phyloP scores from a whole-genome alignment of 64 coral and sea anemone genomes.

The Orbicella faveolata region DNA sequence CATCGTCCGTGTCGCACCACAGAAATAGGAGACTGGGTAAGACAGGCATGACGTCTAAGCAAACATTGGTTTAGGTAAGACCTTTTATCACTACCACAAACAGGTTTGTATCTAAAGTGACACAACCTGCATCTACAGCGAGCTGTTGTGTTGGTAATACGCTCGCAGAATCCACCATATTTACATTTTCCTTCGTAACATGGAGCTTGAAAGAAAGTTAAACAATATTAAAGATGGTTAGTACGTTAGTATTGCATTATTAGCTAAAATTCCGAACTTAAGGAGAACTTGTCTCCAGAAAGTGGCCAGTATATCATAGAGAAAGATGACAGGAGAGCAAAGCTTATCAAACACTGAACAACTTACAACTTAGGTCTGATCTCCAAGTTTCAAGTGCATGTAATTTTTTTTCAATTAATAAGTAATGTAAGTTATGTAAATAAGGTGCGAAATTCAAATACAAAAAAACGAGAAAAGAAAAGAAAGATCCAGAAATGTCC shows the following conservation, averaged over 20 bases:
- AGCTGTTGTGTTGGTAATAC: conserved; percentile 9
- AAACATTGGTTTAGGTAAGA: conserved; percentile 33
- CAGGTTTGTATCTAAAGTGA: conserved; percentile 49
- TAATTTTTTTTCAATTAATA: too few relatives aligned
- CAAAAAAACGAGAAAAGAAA: too few relatives aligned
- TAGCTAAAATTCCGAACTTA: neutral
- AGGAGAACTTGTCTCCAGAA: neutral
- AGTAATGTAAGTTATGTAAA: too few relatives aligned
- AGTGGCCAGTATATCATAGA: neutral
- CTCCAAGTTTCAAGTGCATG: too few relatives aligned
- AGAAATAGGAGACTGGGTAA: conserved; percentile 7
- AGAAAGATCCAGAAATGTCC: too few relatives aligned
- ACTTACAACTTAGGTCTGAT: too few relatives aligned
- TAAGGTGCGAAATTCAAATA: too few relatives aligned
- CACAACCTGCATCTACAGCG: conserved; percentile 7
- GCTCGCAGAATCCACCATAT: conserved; percentile 18
- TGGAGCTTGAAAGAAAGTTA: conserved; percentile 4
- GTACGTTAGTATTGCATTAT: neutral
- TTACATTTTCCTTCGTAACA: conserved; percentile 32
- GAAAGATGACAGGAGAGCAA: too few relatives aligned
- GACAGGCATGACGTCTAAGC: conserved; percentile 29
- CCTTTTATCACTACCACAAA: conserved; percentile 14
- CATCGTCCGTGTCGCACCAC: conserved; percentile 15
- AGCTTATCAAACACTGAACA: too few relatives aligned
- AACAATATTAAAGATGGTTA: conserved; percentile 15